phyloP scores from a whole-genome alignment of 2,113 vertebrate species.

The Phyllostomus hastatus region DNA sequence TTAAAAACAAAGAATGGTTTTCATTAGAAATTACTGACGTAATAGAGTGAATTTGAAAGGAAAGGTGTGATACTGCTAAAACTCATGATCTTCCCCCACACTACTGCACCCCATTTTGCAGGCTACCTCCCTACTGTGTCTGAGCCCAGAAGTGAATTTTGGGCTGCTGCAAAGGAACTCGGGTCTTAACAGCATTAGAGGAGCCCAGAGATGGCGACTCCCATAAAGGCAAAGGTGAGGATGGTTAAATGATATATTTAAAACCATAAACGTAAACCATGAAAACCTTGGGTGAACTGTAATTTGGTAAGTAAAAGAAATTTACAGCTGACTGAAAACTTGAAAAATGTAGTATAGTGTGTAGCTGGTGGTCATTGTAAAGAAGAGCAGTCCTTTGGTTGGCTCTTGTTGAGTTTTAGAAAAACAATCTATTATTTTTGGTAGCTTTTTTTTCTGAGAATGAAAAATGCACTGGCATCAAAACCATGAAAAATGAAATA shows the following conservation, averaged over 20 bases:
- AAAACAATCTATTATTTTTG: conserved; percentile 18
- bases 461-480: neutral
- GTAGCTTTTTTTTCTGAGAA: neutral
- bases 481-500: conserved; percentile 37
- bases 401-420: neutral
- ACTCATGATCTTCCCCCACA: neutral
- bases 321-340: neutral
- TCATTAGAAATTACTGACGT: conserved; percentile 40
- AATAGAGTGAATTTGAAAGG: neutral
- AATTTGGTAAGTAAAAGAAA: neutral
- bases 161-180: neutral
- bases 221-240: neutral
- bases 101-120: rapidly evolving
- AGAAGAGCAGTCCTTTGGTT: neutral
- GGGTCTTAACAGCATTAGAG: neutral
- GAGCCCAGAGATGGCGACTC: neutral
- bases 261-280: neutral
- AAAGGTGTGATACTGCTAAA: neutral
- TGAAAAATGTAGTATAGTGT: neutral
- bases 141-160: neutral
- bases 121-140: neutral
- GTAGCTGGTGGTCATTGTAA: neutral
- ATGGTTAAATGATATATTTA: neutral
- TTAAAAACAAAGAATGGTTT: neutral
- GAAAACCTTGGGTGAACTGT: neutral